Evolutionary conservation across 1,140 invertebrate genomes (phyloP).

Genomic region (Zaprionus ghesquierei): DNA sequence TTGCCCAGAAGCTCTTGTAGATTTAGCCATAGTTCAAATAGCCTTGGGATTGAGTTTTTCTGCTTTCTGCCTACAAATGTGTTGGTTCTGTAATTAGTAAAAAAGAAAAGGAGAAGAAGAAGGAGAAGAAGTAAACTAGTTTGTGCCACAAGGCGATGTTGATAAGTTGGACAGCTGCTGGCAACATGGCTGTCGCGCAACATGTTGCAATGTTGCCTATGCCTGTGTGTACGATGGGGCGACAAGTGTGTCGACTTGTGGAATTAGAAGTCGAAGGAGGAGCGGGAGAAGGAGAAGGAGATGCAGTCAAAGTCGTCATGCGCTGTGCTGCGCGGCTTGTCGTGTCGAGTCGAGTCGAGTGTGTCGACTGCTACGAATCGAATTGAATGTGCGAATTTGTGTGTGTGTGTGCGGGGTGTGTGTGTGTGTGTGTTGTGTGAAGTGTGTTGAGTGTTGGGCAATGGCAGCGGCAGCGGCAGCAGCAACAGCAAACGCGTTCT

Average conservation of each 20-base stretch:
- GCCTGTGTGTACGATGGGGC: background rate
- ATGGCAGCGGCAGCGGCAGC: background rate
- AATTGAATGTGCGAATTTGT: constrained; percentile 4
- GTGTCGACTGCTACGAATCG: background rate
- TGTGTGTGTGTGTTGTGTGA: constrained; percentile 22
- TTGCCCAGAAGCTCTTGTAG: constrained; percentile 16
- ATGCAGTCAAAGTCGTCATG: constrained; percentile 38
- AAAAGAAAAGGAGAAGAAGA: background rate
- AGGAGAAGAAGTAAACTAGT: constrained; percentile 25
- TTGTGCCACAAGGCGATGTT: constrained; percentile 39
- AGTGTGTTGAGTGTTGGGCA: constrained; percentile 26
- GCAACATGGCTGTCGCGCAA: constrained; percentile 42
- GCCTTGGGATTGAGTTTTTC: constrained; percentile 23
- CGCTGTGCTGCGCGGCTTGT: constrained; percentile 6
- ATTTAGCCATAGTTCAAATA: constrained; percentile 26
- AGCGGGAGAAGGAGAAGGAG: constrained; percentile 4
- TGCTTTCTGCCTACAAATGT: constrained; percentile 13
- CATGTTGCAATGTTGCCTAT: constrained; percentile 52
- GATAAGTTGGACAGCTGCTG: constrained; percentile 38
- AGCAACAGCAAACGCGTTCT: constrained; percentile 42
- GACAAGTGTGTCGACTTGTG: constrained; percentile 35
- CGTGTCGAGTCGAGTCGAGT: background rate
- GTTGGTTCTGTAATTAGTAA: constrained; percentile 48
- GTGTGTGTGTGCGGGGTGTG: constrained; percentile 19
- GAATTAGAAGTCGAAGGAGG: background rate